A percentile compares a stretch with the other conserved stretches of the same genome.
Evolutionary conservation across 2,113 vertebrate species (phyloP).

Genomic region (Felis chaus): DNA sequence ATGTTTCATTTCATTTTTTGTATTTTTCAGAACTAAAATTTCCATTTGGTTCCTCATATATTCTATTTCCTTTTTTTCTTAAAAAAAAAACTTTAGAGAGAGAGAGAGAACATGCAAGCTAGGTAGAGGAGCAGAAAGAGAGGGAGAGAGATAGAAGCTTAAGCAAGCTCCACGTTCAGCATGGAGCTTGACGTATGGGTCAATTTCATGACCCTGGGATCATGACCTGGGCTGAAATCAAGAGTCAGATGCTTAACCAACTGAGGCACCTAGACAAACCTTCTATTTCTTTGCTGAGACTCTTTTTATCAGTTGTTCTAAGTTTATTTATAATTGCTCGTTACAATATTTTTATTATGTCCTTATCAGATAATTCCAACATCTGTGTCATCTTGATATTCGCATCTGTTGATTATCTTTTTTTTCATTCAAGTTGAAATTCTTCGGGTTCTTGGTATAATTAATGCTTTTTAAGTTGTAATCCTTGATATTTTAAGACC

Average conservation of each 20-base stretch:
- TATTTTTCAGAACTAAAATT: slow-evolving; percentile 42
- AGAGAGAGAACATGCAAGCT: too few relatives aligned
- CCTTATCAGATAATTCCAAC: background rate
- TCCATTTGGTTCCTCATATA: background rate
- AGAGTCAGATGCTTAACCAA: too few relatives aligned
- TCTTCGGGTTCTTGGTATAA: background rate
- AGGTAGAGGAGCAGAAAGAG: too few relatives aligned
- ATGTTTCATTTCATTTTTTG: background rate
- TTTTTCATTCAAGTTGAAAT: slow-evolving; percentile 18
- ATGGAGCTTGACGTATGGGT: too few relatives aligned
- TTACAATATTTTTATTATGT: background rate
- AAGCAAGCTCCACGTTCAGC: too few relatives aligned
- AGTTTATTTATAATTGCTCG: background rate
- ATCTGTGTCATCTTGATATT: background rate
- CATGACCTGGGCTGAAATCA: too few relatives aligned
- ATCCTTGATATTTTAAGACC: background rate
- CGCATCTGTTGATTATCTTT: background rate
- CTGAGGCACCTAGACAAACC: too few relatives aligned
- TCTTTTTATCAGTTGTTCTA: background rate
- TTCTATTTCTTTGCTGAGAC: background rate
- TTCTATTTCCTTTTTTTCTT: background rate
- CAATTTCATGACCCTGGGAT: too few relatives aligned
- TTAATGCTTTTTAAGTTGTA: background rate
- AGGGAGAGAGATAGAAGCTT: too few relatives aligned
- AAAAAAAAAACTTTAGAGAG: too few relatives aligned